These are phyloP conservation scores for Apocrypta bakeri DNA, from an alignment of 1,140 invertebrate species.

Conservation along the genomic window DNA sequence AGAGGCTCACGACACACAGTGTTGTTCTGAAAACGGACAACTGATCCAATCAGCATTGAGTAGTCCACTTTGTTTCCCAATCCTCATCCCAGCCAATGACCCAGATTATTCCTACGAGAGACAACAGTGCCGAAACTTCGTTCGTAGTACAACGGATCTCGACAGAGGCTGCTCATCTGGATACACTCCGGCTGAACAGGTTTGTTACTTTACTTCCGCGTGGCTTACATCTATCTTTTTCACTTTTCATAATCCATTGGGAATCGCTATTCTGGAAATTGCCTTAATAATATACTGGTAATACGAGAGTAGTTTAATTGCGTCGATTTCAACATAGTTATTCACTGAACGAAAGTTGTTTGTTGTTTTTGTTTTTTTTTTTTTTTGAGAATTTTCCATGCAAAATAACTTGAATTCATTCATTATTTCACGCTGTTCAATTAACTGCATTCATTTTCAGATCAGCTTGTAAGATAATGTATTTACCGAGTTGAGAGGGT, in stretches of 20 bases:
- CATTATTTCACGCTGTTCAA: no score
- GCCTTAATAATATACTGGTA: no score
- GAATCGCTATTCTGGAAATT: background rate
- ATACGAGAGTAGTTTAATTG: no score
- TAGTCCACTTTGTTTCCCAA: slow-evolving; percentile 86
- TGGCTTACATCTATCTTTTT: background rate
- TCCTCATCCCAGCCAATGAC: slow-evolving; percentile 88
- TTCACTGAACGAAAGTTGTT: no score
- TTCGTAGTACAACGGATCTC: slow-evolving; percentile 84
- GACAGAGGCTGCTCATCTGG: slow-evolving; percentile 79
- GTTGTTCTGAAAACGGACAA: slow-evolving; percentile 82
- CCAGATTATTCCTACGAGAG: slow-evolving; percentile 82
- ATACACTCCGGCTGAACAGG: slow-evolving; percentile 83
- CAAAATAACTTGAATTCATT: no score
- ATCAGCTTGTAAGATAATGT: no score
- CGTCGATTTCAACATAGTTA: no score
- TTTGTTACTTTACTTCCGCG: slow-evolving; percentile 59
- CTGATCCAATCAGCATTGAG: slow-evolving; percentile 71
- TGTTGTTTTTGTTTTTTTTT: no score
- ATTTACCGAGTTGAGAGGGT: no score
- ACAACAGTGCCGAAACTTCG: slow-evolving; percentile 89
- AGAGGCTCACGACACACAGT: slow-evolving; percentile 81
- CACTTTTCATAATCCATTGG: background rate
- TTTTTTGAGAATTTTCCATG: no score
- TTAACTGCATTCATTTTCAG: no score